phyloP scores from a whole-genome alignment of 30 jellyfish, hydroid and myxozoan species.

The Clytia hemisphaerica region DNA sequence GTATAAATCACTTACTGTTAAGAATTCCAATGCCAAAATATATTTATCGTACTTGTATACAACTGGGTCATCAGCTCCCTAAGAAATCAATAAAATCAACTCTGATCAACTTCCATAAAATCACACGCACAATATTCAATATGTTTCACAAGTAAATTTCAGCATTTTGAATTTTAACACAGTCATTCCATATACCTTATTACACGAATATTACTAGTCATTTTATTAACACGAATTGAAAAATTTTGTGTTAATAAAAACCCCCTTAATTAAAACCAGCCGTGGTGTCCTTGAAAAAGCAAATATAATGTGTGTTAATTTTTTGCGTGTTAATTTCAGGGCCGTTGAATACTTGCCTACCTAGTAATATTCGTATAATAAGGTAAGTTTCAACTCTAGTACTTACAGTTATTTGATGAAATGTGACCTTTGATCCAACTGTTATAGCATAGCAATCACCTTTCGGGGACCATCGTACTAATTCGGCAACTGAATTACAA shows the following conservation, averaged over 20 bases:
- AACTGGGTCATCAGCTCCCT: slow-evolving; percentile 60
- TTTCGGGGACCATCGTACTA: slow-evolving; percentile 69
- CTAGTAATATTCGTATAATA: too few relatives aligned
- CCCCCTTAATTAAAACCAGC: too few relatives aligned
- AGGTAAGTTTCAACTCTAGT: not conserved
- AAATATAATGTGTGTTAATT: too few relatives aligned
- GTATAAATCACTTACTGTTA: slow-evolving; percentile 61
- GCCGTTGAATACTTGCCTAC: not conserved
- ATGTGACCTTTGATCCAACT: slow-evolving; percentile 55
- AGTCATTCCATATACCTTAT: too few relatives aligned
- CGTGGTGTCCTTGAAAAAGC: too few relatives aligned
- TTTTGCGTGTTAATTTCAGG: too few relatives aligned
- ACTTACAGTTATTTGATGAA: slow-evolving; percentile 51
- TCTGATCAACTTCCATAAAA: not conserved
- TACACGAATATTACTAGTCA: too few relatives aligned
- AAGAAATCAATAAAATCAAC: not conserved
- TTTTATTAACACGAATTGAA: too few relatives aligned
- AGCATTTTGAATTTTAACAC: too few relatives aligned
- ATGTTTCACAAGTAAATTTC: too few relatives aligned
- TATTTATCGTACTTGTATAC: slow-evolving; percentile 36
- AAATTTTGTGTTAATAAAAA: too few relatives aligned
- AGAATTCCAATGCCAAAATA: slow-evolving; percentile 42
- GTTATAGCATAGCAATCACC: slow-evolving; percentile 67
- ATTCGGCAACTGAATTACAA: slow-evolving; percentile 79
- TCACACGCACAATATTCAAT: too few relatives aligned